A percentile compares a stretch with the other conserved stretches of the same genome.
Conservation (phyloP, 2,113 vertebrate species). For the Bambusicola thoracicus region DNA sequence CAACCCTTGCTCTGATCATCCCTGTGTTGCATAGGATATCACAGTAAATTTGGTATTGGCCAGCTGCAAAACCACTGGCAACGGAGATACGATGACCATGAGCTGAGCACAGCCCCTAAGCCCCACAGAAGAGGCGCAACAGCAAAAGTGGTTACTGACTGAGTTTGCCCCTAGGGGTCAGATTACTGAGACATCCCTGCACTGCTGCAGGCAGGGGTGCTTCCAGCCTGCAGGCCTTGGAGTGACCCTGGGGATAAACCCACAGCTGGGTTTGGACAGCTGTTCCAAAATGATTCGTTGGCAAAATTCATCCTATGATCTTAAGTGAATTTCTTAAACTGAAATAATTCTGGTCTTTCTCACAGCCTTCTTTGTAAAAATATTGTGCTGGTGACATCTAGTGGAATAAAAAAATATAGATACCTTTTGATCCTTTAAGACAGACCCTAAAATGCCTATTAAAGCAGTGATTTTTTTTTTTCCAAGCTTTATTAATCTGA, state of each 20-base stretch:
- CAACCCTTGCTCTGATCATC: background rate
- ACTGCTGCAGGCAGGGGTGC: accelerated
- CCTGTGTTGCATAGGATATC: background rate
- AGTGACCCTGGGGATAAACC: background rate
- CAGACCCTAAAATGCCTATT: background rate
- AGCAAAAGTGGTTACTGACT: background rate
- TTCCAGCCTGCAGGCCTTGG: background rate
- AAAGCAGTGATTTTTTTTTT: background rate
- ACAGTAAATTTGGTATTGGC: background rate
- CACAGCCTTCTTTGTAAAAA: background rate
- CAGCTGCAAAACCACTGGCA: background rate
- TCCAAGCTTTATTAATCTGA: background rate
- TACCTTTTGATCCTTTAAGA: background rate
- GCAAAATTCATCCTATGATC: background rate
- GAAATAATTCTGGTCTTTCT: background rate
- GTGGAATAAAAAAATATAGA: slow-evolving; percentile 40
- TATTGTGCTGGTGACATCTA: slow-evolving; percentile 54
- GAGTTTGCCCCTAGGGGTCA: background rate
- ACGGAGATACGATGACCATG: background rate
- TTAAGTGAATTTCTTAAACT: background rate
- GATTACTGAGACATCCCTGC: background rate
- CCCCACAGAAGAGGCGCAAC: background rate
- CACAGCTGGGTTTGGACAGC: background rate
- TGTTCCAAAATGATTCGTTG: background rate
- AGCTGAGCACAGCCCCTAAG: background rate